Conservation (phyloP, 2,113 vertebrate genomes). For the Anolis sagrei region DNA sequence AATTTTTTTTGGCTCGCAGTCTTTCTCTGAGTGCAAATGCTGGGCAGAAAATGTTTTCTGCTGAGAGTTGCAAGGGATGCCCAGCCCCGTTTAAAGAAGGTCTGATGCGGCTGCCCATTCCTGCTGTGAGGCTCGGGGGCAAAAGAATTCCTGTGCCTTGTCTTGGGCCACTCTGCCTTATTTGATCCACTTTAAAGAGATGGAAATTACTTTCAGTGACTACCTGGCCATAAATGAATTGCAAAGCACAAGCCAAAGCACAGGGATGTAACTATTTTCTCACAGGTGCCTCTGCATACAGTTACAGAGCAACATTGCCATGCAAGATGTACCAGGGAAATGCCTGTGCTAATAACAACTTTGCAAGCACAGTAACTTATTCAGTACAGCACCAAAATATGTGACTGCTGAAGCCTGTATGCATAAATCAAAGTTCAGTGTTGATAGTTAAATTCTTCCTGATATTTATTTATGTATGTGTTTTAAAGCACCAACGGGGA, state of each 20-base stretch:
- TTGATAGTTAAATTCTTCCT: too few species aligned
- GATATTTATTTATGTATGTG: too few species aligned
- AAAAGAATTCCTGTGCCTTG: background rate
- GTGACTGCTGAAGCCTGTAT: too few species aligned
- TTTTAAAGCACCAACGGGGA: too few species aligned
- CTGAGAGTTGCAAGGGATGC: background rate
- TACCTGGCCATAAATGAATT: background rate
- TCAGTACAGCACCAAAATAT: too few species aligned
- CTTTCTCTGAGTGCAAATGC: fast-evolving
- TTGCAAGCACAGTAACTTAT: background rate
- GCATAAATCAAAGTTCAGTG: too few species aligned
- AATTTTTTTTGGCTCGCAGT: background rate
- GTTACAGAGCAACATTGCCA: background rate
- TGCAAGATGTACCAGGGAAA: background rate
- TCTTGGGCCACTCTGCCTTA: background rate
- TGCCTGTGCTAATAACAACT: background rate
- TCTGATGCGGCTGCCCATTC: too few species aligned
- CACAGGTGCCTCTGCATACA: background rate
- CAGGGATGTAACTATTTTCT: background rate
- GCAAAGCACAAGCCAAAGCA: background rate
- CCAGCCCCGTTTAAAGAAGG: background rate
- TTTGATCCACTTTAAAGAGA: background rate
- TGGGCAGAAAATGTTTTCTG: background rate
- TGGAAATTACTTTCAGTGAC: too few species aligned
- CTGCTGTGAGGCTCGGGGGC: background rate